Percentiles rank a stretch among this genome's conserved stretches.
These are phyloP conservation scores for Polyodon spathula DNA, from an alignment of 2,113 vertebrate species.

Conservation along the genomic window DNA sequence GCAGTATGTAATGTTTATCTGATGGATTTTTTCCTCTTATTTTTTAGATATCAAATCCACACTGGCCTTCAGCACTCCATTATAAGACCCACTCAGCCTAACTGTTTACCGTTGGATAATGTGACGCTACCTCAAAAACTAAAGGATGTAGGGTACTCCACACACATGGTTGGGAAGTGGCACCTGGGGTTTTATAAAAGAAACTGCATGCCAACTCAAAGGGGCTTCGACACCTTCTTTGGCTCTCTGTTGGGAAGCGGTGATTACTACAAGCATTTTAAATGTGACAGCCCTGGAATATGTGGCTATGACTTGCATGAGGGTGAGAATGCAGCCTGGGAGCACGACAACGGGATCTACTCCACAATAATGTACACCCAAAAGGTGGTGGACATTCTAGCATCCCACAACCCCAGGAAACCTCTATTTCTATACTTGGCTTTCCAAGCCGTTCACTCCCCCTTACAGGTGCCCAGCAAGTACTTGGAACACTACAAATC, in stretches of 20 bases:
- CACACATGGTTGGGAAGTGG: conserved; percentile 94
- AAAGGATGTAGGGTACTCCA: conserved; percentile 73
- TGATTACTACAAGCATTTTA: conserved; percentile 86
- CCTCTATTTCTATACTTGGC: conserved; percentile 84
- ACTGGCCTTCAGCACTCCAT: conserved; percentile 91
- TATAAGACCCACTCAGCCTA: conserved; percentile 79
- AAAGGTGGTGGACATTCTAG: conserved; percentile 73
- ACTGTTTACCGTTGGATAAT: conserved; percentile 76
- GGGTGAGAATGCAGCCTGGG: conserved; percentile 77
- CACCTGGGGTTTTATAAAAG: conserved; percentile 83
- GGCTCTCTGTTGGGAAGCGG: conserved; percentile 84
- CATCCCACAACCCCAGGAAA: conserved; percentile 58
- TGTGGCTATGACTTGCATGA: conserved; percentile 90
- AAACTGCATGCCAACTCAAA: conserved; percentile 77
- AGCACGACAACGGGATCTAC: conserved; percentile 72
- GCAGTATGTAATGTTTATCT: too few species aligned
- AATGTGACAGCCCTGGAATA: conserved; percentile 81
- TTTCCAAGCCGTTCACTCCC: conserved; percentile 80
- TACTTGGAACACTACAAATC: conserved; percentile 72
- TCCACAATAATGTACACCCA: conserved; percentile 85
- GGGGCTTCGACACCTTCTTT: conserved; percentile 83
- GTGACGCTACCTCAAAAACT: conserved; percentile 80
- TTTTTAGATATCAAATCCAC: conserved; percentile 83
- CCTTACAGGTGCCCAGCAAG: conserved; percentile 69
- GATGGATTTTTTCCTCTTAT: neutral